Evolutionary conservation across 2,888 invertebrate genomes (phyloP).

Genomic region (Drosophila suboccidentalis): DNA sequence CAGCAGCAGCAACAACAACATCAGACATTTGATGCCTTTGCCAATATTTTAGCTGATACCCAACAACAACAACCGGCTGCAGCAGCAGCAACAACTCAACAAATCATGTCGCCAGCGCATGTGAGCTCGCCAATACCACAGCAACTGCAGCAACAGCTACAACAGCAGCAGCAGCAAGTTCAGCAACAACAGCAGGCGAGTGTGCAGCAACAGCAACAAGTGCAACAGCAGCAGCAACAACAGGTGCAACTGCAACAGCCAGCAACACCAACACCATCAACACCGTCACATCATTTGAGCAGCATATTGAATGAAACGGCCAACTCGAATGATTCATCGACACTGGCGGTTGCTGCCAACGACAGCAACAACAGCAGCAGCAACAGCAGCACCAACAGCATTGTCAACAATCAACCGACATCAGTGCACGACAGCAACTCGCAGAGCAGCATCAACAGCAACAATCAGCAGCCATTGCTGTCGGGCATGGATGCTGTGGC

Average conservation of each 20-base stretch:
- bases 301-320: slow-evolving; percentile 84
- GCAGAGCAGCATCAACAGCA: slow-evolving; percentile 84
- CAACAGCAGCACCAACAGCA: slow-evolving; percentile 85
- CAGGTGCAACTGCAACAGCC: slow-evolving; percentile 62
- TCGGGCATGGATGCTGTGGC: slow-evolving; percentile 66
- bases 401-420: slow-evolving; percentile 85
- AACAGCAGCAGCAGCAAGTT: slow-evolving; percentile 44
- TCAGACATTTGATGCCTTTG: slow-evolving; percentile 74
- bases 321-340: slow-evolving; percentile 85
- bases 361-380: slow-evolving; percentile 85
- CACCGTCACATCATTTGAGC: slow-evolving; percentile 78
- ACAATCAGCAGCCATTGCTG: slow-evolving; percentile 79
- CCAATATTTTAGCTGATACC: slow-evolving; percentile 66
- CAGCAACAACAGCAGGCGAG: slow-evolving; percentile 61
- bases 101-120: slow-evolving; percentile 68
- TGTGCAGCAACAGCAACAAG: slow-evolving; percentile 66
- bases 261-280: slow-evolving; percentile 72
- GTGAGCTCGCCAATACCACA: slow-evolving; percentile 60
- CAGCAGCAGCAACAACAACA: slow-evolving; percentile 66
- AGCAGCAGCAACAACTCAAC: slow-evolving; percentile 44
- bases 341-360: slow-evolving; percentile 83
- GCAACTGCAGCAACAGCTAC: slow-evolving; percentile 59
- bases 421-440: slow-evolving; percentile 85
- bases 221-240: slow-evolving; percentile 49
- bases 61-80: slow-evolving; percentile 43